These are phyloP conservation scores for Polypedilum vanderplanki DNA, from an alignment of 1,140 invertebrate genomes.

Conservation along the genomic window DNA sequence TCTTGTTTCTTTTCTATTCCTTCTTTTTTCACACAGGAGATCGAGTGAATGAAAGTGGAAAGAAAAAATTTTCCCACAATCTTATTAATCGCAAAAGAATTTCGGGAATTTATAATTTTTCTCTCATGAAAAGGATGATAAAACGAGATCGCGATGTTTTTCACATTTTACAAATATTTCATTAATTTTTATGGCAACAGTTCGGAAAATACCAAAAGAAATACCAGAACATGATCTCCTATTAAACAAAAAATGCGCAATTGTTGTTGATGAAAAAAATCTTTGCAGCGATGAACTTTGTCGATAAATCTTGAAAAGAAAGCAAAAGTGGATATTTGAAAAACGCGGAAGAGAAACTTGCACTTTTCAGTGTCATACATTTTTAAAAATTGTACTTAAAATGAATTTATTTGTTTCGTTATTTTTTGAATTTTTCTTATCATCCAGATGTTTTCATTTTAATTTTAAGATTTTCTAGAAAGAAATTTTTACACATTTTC, in stretches of 20 bases:
- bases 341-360: not conserved
- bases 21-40: not conserved
- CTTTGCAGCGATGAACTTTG: not conserved
- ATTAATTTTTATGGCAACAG: no score
- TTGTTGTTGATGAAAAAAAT: not conserved
- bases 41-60: not conserved
- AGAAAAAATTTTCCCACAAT: conserved; percentile 2
- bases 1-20: no score
- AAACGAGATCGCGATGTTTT: not conserved
- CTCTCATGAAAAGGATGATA: not conserved
- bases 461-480: no score
- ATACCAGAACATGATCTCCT: conserved; percentile 4
- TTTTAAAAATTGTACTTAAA: no score
- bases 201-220: not conserved
- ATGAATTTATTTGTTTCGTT: no score
- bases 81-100: not conserved
- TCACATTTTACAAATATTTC: not conserved
- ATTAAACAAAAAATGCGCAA: not conserved
- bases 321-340: not conserved
- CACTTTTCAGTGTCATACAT: no score
- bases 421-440: no score
- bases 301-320: not conserved
- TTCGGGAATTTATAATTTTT: not conserved
- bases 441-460: no score
- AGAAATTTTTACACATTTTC: no score